Evolutionary conservation across 2,888 invertebrate species (phyloP), one percentile per base, ranked within the genome.

Genomic region (Lucinisca nassula): DNA sequence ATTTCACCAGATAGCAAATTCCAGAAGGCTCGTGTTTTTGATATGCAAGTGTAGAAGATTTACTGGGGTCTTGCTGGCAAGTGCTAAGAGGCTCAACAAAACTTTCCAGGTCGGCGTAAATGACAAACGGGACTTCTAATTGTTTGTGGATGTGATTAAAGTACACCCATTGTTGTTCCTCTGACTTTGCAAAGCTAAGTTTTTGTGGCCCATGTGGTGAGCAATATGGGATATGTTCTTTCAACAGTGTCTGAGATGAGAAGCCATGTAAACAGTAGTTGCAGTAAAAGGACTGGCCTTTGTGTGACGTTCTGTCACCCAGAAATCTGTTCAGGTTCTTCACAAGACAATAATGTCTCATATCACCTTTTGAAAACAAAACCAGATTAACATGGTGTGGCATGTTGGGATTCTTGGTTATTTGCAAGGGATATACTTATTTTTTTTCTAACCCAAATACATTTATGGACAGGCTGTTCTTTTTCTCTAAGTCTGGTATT

Each of bases 11-110:
- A n/a, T n/a, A n/a, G n/a, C n/a, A n/a, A n/a, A n/a, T n/a, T n/a
- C n/a, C n/a, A n/a, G n/a, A n/a, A n/a, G 83, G 79, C 17, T 84
- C 75, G 67, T 77, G 79, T 49, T 78, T 45, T 45, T 45, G 45
- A 32, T 35, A n/a, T 49, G 37, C 55, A 12, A 82, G 81, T 17
- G 84, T 87, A 45, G 70, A 77, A 24, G 87, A 70, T 37, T 21
- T 40, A 17, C n/a, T 45, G n/a, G 81, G 78, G 40, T 45, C 45
- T 17, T 8, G 45, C 17, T 45, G 8, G 45, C 45, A 45, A 12
- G 45, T 45, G 45, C 45, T 45, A 45, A 45, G 8, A 8, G 45
- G n/a, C n/a, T n/a, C n/a, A n/a, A n/a, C n/a, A n/a, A n/a, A n/a
- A n/a, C n/a, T n/a, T n/a, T n/a, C n/a, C n/a, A n/a, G n/a, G n/a